Base-by-base conservation (phyloP, 2,888 invertebrate genomes). In the Lacanobia oleracea region DNA sequence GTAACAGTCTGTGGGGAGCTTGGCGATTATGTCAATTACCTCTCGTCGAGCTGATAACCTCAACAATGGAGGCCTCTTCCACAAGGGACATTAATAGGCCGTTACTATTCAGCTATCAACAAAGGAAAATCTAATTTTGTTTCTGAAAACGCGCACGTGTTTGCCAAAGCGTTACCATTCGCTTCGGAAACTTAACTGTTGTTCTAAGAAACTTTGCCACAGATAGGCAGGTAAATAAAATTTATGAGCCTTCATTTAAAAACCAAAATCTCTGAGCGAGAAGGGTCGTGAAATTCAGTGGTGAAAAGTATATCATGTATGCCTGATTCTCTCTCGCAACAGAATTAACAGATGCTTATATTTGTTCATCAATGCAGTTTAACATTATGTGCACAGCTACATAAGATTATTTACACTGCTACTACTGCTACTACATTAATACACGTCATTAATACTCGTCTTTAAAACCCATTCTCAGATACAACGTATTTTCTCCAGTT, bases 41-140 rank as follows among this genome's bases (percentile, higher is more conserved):
- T 78, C 67, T 76, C 71, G 60, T 79, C 72, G 75, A 72, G 72
- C 79, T 78, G 79, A 82, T 86, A 84, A 84, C 77, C 77, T 81
- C 67, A 72, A 83, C 84, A 80, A 84, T 70, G 65, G 72, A 77
- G 75, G 56, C 21, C 70, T 51, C 51, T 71, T 57, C 73, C 83
- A 77, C 68, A 45, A 84, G 59, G 63, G 72, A 50, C 73, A 79
- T 77, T 79, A 70, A 73, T 79, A 82, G 71, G 67, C 73, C 72
- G 71, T 82, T 77, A 75, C 77, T 83, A 80, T 82, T 82, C 83
- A 69, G 73, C 74, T 80, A 85, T 82, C 79, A 79, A 82, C 82
- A 74, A 75, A 74, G 75, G 75, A 77, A 73, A 78, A 75, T 77
- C 59, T 77, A 77, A 83, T 81, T 77, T 72, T 73, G 67, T 71